Conservation (phyloP, 2,797 vertebrate genomes). For the Halcyon leucocephala region DNA sequence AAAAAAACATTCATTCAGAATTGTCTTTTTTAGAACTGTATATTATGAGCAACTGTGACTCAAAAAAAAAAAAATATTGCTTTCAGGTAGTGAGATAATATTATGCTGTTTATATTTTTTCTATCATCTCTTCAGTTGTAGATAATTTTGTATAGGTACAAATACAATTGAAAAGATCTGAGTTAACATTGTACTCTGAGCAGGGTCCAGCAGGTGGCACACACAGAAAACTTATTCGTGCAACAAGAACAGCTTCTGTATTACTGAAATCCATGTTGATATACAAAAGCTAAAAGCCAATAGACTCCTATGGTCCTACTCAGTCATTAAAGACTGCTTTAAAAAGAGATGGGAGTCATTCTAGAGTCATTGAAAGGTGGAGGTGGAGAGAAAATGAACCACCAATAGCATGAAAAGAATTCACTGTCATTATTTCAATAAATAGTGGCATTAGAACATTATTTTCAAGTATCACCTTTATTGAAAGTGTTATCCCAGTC, state of each 20-base stretch:
- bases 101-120: fast-evolving
- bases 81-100: fast-evolving
- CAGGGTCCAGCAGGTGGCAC: constrained; percentile 48
- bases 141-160: neutral
- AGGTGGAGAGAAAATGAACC: neutral
- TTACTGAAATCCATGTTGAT: fast-evolving
- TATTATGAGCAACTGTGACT: neutral
- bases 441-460: neutral
- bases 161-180: neutral
- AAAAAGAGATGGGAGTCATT: neutral
- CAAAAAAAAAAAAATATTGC: neutral
- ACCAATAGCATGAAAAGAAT: fast-evolving
- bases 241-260: neutral
- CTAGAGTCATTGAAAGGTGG: neutral
- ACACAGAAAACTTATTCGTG: neutral
- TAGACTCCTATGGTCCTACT: neutral
- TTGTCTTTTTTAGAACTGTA: neutral
- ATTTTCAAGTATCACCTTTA: neutral
- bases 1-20: neutral
- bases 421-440: neutral
- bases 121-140: fast-evolving
- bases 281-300: neutral
- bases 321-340: neutral
- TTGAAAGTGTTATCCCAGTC: neutral
- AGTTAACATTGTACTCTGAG: neutral